Conservation (phyloP, 1,140 invertebrate genomes). For the Drosophila malerkotliana region DNA sequence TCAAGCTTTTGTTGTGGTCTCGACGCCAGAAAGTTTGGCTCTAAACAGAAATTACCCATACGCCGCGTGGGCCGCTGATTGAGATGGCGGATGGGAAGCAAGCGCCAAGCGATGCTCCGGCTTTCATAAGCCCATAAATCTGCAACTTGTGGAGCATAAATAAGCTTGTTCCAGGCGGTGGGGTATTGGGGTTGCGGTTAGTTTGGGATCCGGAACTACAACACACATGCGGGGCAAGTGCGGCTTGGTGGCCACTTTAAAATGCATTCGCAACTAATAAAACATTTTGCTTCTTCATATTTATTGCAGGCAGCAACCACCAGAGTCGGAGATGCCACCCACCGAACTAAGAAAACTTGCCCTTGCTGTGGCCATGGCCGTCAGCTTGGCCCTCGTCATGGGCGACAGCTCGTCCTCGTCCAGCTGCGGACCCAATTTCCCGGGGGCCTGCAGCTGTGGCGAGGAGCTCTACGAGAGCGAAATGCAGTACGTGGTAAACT, state of each 20-base stretch:
- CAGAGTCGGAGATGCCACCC: slow-evolving; percentile 38
- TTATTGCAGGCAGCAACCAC: slow-evolving; percentile 49
- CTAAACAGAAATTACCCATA: slow-evolving; percentile 79
- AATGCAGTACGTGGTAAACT: slow-evolving; percentile 89
- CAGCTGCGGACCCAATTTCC: slow-evolving; percentile 84
- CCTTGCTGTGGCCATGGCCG: slow-evolving; percentile 43
- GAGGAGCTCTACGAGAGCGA: slow-evolving; percentile 85
- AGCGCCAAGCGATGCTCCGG: slow-evolving; percentile 21
- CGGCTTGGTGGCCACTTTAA: slow-evolving; percentile 53
- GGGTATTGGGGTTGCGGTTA: slow-evolving; percentile 9
- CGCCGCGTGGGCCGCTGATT: slow-evolving; percentile 68
- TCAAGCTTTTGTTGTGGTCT: slow-evolving; percentile 67
- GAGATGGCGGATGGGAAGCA: slow-evolving; percentile 18
- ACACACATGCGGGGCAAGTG: slow-evolving; percentile 27
- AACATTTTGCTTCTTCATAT: slow-evolving; percentile 39
- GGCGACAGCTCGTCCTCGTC: slow-evolving; percentile 55
- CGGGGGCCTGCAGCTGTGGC: slow-evolving; percentile 86
- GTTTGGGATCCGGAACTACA: slow-evolving; percentile 3
- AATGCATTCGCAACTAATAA: slow-evolving; percentile 68
- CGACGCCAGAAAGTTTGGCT: slow-evolving; percentile 58
- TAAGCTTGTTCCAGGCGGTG: slow-evolving; percentile 16
- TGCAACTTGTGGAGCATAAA: slow-evolving; percentile 70
- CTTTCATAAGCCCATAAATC: slow-evolving; percentile 74
- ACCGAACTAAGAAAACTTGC: slow-evolving; percentile 51
- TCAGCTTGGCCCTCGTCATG: slow-evolving; percentile 40